phyloP scores from a whole-genome alignment of 2,888 invertebrate genomes.

The Drosophila borborema region DNA sequence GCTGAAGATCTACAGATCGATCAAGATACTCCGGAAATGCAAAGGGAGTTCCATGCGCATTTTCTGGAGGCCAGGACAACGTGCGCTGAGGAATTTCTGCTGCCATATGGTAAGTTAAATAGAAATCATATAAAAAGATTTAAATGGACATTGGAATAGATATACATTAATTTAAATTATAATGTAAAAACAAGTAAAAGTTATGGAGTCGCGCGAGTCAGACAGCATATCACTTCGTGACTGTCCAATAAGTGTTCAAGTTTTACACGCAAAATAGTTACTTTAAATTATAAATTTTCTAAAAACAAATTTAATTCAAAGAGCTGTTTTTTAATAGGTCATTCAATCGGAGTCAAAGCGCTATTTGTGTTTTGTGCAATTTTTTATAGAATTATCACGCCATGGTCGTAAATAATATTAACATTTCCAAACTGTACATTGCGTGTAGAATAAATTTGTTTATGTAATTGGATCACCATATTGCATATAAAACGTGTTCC shows the following conservation, averaged over 20 bases:
- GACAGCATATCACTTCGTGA: too few species aligned
- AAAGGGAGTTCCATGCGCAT: slow-evolving; percentile 38
- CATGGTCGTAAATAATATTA: slow-evolving; percentile 34
- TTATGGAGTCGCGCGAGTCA: too few species aligned
- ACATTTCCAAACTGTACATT: slow-evolving; percentile 36
- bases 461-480: neutral
- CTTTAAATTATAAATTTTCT: neutral
- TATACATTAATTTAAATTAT: neutral
- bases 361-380: slow-evolving; percentile 31
- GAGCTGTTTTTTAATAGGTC: slow-evolving; percentile 7
- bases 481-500: slow-evolving; percentile 42
- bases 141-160: neutral
- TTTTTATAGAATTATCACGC: slow-evolving; percentile 35
- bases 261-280: neutral
- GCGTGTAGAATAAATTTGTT: slow-evolving; percentile 37
- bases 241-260: too few species aligned
- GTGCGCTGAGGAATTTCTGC: slow-evolving; percentile 55
- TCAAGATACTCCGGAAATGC: slow-evolving; percentile 54
- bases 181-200: too few species aligned
- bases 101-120: slow-evolving; percentile 54
- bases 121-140: too few species aligned
- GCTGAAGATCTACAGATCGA: slow-evolving; percentile 36
- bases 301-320: neutral
- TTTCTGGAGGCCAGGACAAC: slow-evolving; percentile 37
- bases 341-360: slow-evolving; percentile 4